These are phyloP conservation scores for Pollenia angustigena DNA, from an alignment of 2,888 invertebrate species.

Conservation along the genomic window DNA sequence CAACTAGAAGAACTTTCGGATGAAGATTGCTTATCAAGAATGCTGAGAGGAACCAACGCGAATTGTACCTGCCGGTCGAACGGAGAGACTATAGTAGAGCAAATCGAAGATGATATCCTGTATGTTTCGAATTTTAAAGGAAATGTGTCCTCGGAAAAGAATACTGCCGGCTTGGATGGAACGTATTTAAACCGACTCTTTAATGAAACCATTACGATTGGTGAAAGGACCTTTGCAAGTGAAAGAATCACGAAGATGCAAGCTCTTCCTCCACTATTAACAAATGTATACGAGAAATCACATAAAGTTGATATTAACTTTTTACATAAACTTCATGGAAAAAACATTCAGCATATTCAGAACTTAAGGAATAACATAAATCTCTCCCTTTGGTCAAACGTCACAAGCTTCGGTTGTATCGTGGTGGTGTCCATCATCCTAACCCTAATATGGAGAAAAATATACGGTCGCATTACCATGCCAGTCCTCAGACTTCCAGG, in stretches of 20 bases:
- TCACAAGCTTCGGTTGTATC: no score
- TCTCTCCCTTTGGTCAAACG: no score
- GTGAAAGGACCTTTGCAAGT: neutral
- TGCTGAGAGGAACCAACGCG: conserved; percentile 1
- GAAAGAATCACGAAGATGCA: neutral
- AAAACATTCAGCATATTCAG: no score
- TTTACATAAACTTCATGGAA: neutral
- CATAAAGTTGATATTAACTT: conserved; percentile 1
- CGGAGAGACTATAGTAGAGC: neutral
- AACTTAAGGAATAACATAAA: no score
- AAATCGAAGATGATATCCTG: no score
- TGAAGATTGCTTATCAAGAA: neutral
- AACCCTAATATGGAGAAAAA: no score
- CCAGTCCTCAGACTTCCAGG: no score
- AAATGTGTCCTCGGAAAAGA: no score
- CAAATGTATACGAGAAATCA: neutral
- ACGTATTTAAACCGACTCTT: neutral
- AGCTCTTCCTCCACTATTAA: neutral
- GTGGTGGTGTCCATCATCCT: no score
- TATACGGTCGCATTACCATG: no score
- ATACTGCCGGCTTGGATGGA: no score
- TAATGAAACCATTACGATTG: neutral
- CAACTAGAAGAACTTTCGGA: neutral
- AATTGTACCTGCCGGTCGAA: conserved; percentile 6
- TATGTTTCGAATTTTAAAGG: no score